These are phyloP conservation scores for Protonibea diacanthus DNA, from an alignment of 2,797 vertebrate species.

Conservation along the genomic window DNA sequence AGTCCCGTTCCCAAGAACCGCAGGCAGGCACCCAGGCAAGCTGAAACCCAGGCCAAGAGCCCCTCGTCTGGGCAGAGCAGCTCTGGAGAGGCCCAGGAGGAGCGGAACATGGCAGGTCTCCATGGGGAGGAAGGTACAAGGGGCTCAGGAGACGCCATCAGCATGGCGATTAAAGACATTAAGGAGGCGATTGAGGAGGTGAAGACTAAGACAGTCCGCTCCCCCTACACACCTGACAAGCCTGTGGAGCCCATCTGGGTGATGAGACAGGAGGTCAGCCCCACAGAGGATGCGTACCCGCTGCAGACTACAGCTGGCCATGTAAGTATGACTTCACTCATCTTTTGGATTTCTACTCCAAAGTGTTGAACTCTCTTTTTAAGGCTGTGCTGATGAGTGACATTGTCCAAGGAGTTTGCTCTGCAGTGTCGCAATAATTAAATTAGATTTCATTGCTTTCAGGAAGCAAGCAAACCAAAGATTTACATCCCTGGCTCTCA, in stretches of 20 bases:
- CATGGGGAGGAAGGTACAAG: conserved; percentile 83
- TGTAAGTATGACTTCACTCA: conserved; percentile 44
- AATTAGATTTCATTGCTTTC: conserved; percentile 23
- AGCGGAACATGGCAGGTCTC: conserved; percentile 56
- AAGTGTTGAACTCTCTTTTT: background rate
- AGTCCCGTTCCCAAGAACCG: conserved; percentile 88
- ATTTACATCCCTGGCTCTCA: conserved; percentile 41
- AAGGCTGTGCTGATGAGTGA: conserved; percentile 13
- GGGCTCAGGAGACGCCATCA: conserved; percentile 92
- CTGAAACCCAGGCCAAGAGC: conserved; percentile 78
- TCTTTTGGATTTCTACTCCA: background rate
- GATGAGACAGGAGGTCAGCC: conserved; percentile 95
- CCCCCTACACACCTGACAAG: conserved; percentile 96
- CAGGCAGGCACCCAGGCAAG: conserved; percentile 77
- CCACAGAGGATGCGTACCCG: conserved; percentile 88
- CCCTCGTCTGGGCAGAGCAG: conserved; percentile 66
- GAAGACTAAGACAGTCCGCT: conserved; percentile 94
- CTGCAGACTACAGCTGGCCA: conserved; percentile 85
- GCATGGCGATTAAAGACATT: conserved; percentile 96
- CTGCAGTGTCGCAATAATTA: conserved; percentile 30
- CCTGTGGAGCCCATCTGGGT: conserved; percentile 97
- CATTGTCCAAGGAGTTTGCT: conserved; percentile 4
- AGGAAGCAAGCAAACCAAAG: conserved; percentile 23
- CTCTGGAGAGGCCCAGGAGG: conserved; percentile 66
- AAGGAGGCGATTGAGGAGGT: conserved; percentile 98